Base-by-base conservation (phyloP, 2,797 vertebrate genomes). In the Novumbra hubbsi region DNA sequence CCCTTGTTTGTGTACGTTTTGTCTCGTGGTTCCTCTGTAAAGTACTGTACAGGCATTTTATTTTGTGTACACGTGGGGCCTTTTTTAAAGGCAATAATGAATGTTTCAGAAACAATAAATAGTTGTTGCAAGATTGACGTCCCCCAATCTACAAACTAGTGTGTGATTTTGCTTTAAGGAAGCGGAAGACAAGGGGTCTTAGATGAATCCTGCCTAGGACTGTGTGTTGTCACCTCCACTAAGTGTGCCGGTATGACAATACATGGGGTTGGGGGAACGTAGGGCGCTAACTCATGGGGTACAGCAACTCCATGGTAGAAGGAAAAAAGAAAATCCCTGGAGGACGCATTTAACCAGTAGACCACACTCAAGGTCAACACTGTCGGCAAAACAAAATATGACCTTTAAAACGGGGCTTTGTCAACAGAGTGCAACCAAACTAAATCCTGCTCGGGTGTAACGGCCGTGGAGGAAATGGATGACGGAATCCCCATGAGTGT, bases 31-130 rank as follows among this genome's bases (percentile, higher is more conserved):
- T 79, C 71, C 68, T 55, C 60, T 69, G 68, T 75, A 69, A 62
- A 38, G 62, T 74, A 80, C 74, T 78, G 77, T 75, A 73, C 79
- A 65, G 62, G 68, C 66, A 57, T 49, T 34, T 73, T 28, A 28
- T 21, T 34, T 38, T 60, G 41, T 75, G 60, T 68, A 62, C 76
- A 81, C 73, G 65, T 80, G 72, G 73, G 70, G 76, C 80, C 75
- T 78, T 83, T 81, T 76, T 68, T 75, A 73, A 73, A 77, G 74
- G 77, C 70, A 74, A 78, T 63, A 66, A 75, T 73, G 70, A 68
- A 76, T 68, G 77, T 77, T 34, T 62, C 21, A 73, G 21, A 68
- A 75, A 69, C 24, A 72, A 74, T 75, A 74, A 70, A 75, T 60
- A 70, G 71, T 34, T 52, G 57, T 57, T 28, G 24, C 57, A 57